phyloP scores from a whole-genome alignment of 2,113 vertebrate species.

The Pedionomus torquatus region DNA sequence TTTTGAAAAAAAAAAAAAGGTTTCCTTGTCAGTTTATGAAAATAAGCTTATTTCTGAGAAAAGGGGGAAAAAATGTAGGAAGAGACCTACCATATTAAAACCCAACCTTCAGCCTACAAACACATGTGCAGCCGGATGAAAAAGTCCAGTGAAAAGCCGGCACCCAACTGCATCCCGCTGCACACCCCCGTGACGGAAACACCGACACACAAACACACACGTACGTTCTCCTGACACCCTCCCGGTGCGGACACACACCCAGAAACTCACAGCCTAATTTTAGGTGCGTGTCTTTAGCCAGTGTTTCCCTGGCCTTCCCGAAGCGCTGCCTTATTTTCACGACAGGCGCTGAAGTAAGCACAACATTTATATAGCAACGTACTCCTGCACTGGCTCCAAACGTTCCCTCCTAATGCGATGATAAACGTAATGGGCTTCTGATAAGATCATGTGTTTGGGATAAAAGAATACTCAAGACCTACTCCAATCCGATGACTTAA shows the following conservation, averaged over 20 bases:
- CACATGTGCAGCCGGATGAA: neutral
- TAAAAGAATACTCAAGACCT: constrained; percentile 38
- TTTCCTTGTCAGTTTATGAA: neutral
- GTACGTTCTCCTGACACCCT: neutral
- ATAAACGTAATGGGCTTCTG: constrained; percentile 44
- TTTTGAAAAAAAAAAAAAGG: neutral
- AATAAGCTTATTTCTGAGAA: neutral
- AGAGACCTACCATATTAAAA: neutral
- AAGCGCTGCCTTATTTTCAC: neutral
- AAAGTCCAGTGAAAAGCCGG: neutral
- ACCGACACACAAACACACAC: neutral
- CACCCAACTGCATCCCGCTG: neutral
- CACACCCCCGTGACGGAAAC: neutral
- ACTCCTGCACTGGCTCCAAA: constrained; percentile 38
- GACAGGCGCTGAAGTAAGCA: constrained; percentile 21
- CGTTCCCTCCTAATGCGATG: constrained; percentile 30
- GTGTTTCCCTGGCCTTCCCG: neutral
- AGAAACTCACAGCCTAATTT: constrained; percentile 38
- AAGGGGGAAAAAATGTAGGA: neutral
- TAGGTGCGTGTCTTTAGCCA: neutral
- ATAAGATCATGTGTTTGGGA: constrained; percentile 55
- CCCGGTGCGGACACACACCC: neutral
- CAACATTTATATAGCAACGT: constrained; percentile 20
- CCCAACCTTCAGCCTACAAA: neutral
- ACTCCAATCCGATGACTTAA: constrained; percentile 46